phyloP scores from a whole-genome alignment of 2,113 vertebrate species.

The Aythya baeri region DNA sequence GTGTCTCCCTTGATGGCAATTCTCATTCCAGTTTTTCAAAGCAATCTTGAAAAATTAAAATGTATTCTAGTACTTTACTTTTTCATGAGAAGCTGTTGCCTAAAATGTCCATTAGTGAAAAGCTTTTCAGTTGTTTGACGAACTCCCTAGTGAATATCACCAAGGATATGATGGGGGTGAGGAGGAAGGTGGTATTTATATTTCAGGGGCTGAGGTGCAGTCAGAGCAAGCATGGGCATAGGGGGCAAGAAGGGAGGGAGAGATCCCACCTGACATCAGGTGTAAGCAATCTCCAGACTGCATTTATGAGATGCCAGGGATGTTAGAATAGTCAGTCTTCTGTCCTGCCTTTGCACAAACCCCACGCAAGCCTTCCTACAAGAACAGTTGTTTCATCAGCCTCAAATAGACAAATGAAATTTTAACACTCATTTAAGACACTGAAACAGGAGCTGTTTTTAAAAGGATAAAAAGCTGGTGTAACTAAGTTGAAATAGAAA shows the following conservation, averaged over 20 bases:
- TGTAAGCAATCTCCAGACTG: not conserved
- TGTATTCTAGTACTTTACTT: not conserved
- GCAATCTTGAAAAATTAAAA: not conserved
- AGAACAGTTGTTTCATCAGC: not conserved
- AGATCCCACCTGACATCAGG: not conserved
- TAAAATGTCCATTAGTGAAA: not conserved
- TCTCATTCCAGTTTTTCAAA: not conserved
- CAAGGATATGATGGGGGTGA: not conserved
- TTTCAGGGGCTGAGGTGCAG: not conserved
- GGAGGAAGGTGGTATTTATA: not conserved
- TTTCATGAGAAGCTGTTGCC: not conserved
- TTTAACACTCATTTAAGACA: conserved; percentile 47
- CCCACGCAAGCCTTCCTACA: not conserved
- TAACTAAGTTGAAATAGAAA: conserved; percentile 20
- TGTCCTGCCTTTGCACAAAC: not conserved
- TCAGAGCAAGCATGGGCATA: not conserved
- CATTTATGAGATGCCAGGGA: not conserved
- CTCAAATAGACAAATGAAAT: conserved; percentile 27
- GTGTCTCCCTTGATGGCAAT: not conserved
- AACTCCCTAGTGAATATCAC: not conserved
- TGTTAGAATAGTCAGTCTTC: not conserved
- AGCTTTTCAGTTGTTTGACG: not conserved
- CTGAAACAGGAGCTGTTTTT: conserved; percentile 40
- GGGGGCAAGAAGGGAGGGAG: not conserved
- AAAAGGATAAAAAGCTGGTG: not conserved